Conservation (phyloP, 2,113 vertebrate genomes). For the Octodon degus region DNA sequence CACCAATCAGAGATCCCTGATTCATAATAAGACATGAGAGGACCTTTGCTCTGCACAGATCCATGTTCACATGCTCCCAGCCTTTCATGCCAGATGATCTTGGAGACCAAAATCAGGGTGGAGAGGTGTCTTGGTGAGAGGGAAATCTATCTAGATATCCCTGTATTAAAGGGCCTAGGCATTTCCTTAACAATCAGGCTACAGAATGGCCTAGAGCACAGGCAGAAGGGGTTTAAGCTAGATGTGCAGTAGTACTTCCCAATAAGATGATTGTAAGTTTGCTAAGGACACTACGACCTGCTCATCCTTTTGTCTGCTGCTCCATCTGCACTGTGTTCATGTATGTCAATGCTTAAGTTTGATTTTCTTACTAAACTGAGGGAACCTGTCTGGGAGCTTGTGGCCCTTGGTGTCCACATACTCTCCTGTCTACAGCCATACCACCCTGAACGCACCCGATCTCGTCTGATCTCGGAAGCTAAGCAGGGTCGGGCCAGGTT, state of each 20-base stretch:
- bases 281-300: not conserved
- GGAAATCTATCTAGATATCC: not conserved
- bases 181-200: not conserved
- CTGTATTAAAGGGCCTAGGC: no score
- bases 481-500: no score
- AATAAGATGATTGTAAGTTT: not conserved
- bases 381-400: not conserved
- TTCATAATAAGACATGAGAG: not conserved
- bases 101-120: not conserved
- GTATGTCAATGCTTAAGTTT: not conserved
- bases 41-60: not conserved
- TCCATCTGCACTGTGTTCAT: not conserved
- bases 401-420: not conserved
- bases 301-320: not conserved
- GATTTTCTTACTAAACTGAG: not conserved
- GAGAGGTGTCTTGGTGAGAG: not conserved
- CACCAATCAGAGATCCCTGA: not conserved
- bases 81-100: not conserved
- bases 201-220: not conserved
- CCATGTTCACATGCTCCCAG: accelerated
- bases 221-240: not conserved
- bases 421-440: no score
- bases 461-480: no score
- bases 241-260: not conserved
- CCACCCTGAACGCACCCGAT: no score